Percentiles rank a stretch among this genome's conserved stretches.
phyloP scores from a whole-genome alignment of 2,888 invertebrate genomes.

The Scaptodrosophila latifasciaeformis region DNA sequence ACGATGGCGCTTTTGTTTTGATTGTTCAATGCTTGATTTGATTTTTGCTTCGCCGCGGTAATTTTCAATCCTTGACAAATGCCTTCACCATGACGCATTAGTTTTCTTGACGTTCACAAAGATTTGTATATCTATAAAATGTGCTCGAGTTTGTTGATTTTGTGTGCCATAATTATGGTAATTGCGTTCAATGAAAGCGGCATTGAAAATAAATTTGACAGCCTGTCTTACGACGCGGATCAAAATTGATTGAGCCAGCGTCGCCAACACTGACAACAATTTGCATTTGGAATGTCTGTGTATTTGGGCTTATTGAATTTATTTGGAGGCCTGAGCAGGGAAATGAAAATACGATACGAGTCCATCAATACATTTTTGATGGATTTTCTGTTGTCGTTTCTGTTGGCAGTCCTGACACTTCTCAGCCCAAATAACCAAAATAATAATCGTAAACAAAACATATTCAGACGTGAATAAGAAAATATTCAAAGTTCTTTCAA shows the following conservation, averaged over 20 bases:
- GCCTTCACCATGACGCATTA: constrained; percentile 8
- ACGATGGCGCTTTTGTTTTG: constrained; percentile 60
- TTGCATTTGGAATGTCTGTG: background rate
- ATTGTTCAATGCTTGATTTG: too few relatives aligned
- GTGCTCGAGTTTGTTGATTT: too few relatives aligned
- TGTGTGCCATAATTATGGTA: constrained; percentile 58
- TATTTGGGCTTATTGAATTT: background rate
- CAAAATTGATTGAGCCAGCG: background rate
- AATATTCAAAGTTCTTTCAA: too few relatives aligned
- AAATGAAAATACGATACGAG: too few relatives aligned
- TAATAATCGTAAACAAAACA: too few relatives aligned
- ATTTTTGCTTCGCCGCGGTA: too few relatives aligned
- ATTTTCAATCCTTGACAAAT: constrained; percentile 10
- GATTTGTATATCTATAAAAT: too few relatives aligned
- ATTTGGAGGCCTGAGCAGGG: too few relatives aligned
- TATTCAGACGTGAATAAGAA: too few relatives aligned
- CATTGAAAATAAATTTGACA: constrained; percentile 52
- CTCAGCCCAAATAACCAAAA: background rate
- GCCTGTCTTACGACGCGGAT: constrained; percentile 25
- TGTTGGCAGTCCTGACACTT: background rate
- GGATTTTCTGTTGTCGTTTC: constrained; percentile 19
- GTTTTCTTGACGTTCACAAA: too few relatives aligned
- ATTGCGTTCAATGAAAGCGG: constrained; percentile 37
- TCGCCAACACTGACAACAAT: background rate
- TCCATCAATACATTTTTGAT: constrained; percentile 34